These are phyloP conservation scores for Emydoidea blandingii DNA, from an alignment of 2,797 vertebrate genomes.

Conservation along the genomic window DNA sequence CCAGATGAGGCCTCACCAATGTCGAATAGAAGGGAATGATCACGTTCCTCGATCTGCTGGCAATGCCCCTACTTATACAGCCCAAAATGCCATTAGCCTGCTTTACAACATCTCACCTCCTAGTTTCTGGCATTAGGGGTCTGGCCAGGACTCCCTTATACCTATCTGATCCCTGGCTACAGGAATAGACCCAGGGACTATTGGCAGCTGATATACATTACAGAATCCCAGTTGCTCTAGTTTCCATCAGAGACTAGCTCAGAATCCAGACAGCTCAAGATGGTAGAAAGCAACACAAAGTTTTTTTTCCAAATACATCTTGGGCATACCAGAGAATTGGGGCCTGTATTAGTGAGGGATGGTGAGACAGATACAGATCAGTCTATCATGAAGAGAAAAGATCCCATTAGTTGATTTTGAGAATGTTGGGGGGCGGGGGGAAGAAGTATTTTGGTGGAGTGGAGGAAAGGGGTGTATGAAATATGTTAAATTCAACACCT, in stretches of 20 bases:
- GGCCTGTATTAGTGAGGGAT: neutral
- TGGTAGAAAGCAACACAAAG: neutral
- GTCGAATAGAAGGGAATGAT: no score
- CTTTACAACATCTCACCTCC: neutral
- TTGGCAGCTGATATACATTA: neutral
- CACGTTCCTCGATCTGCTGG: no score
- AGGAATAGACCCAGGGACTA: neutral
- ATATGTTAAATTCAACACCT: neutral
- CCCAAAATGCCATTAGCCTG: no score
- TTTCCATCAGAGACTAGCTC: neutral
- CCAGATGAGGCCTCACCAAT: no score
- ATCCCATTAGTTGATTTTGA: neutral
- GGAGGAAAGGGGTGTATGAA: neutral
- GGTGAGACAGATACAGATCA: neutral
- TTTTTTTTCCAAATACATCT: neutral
- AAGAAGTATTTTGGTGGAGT: neutral
- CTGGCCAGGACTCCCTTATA: neutral
- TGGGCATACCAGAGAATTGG: neutral
- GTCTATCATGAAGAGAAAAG: neutral
- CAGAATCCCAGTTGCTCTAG: neutral
- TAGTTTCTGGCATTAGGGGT: neutral
- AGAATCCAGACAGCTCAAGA: neutral
- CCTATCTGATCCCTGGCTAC: neutral
- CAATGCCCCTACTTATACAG: no score
- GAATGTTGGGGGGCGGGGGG: no score